Conservation (phyloP, 1,140 invertebrate species). For the Lysiphlebus fabarum region DNA sequence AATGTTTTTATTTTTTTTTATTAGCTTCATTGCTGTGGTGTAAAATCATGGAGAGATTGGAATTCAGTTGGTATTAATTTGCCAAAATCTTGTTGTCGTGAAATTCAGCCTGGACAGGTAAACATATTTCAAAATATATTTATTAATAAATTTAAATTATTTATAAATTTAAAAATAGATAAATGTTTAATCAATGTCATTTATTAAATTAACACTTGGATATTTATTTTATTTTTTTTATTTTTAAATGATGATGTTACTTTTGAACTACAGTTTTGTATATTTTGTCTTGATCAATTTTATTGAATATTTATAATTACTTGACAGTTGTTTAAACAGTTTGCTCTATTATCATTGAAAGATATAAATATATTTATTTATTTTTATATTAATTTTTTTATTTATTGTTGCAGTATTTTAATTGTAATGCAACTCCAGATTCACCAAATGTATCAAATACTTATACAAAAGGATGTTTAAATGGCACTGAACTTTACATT, state of each 20-base stretch:
- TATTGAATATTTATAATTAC: too few species aligned
- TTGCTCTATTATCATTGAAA: too few species aligned
- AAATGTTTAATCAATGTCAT: too few species aligned
- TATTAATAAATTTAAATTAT: too few species aligned
- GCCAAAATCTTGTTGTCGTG: conserved; percentile 77
- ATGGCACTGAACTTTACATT: conserved; percentile 67
- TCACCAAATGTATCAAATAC: conserved; percentile 60
- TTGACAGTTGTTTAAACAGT: too few species aligned
- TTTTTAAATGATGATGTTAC: background rate
- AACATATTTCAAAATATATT: too few species aligned
- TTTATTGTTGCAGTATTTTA: conserved; percentile 59
- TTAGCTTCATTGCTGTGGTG: conserved; percentile 81
- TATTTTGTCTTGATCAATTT: too few species aligned
- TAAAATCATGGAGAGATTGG: conserved; percentile 73
- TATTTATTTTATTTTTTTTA: conserved; percentile 7
- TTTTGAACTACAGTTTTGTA: too few species aligned
- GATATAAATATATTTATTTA: background rate
- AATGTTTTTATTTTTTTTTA: conserved; percentile 24
- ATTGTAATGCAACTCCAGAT: conserved; percentile 60
- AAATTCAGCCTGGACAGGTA: conserved; percentile 61
- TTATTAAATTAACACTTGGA: background rate
- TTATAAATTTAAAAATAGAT: too few species aligned
- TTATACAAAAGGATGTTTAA: conserved; percentile 70
- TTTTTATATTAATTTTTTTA: conserved; percentile 24
- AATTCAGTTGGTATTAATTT: conserved; percentile 58